These are phyloP conservation scores for Chloropsis hardwickii DNA, from an alignment of 2,113 vertebrate genomes.

Conservation along the genomic window DNA sequence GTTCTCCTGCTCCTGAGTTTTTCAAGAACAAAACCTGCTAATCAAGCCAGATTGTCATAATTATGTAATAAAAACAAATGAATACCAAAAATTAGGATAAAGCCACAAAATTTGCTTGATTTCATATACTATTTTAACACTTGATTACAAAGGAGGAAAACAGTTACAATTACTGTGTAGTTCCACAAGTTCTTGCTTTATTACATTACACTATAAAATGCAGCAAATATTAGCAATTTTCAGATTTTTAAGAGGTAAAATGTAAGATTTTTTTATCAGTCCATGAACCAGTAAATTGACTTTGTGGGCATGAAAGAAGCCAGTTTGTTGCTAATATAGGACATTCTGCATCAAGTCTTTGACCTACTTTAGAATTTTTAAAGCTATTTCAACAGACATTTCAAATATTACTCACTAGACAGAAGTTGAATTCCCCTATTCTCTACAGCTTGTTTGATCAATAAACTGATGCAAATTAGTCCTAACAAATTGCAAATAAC, in stretches of 20 bases:
- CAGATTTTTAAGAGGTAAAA: neutral
- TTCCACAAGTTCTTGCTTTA: neutral
- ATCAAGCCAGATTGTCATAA: neutral
- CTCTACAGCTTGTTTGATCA: conserved; percentile 26
- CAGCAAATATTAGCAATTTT: neutral
- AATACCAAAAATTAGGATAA: neutral
- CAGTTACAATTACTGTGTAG: neutral
- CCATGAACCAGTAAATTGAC: neutral
- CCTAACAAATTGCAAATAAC: conserved; percentile 32
- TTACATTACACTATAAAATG: neutral
- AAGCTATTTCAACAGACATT: conserved; percentile 2
- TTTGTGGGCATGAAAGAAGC: neutral
- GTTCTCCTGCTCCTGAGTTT: neutral
- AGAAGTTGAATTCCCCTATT: conserved; percentile 17
- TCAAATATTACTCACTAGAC: neutral
- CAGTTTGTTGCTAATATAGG: neutral
- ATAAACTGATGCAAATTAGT: conserved; percentile 53
- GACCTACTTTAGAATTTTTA: conserved; percentile 12
- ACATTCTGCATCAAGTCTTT: neutral
- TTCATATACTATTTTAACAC: neutral
- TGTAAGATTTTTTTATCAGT: neutral
- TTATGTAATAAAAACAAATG: neutral
- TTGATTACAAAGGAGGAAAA: neutral
- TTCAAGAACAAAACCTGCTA: neutral
- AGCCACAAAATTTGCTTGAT: neutral